Base-by-base conservation (phyloP, 37 sponge, comb jelly and placozoan species). In the Chondrilla cf. caribensis region DNA sequence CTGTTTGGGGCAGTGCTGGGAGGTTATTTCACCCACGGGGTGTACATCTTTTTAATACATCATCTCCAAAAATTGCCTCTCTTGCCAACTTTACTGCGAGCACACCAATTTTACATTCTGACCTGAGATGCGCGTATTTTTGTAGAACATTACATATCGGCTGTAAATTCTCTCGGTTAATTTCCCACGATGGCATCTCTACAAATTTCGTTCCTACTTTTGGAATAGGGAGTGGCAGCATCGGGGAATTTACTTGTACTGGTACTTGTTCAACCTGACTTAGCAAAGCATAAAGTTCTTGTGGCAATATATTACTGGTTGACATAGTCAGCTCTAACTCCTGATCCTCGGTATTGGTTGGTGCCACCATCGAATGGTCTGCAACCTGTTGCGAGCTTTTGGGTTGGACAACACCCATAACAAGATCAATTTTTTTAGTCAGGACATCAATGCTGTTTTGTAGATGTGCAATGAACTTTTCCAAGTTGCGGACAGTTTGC, bases 1-100 rank as follows among this genome's bases (percentile, higher is more conserved):
- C 82, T 21, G 42, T 9, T 11, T 65, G 82, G 40, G 83, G 83
- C 58, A 82, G 58, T 19, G 39, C 83, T 54, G 72, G 72, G 38
- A 70, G 11, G 38, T 70, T 4, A 31, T 70, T 42, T 2, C 58
- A 38, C 7, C 83, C 83, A 6, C 38, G 9, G 15, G 83, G 83
- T 31, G 83, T 82, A 29, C 83, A 82, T 41, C 51, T 7, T 15
- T 8, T 5, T 15, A 82, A 5, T 5, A 82, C 73, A 15, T 70
- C 72, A 26, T 68, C 73, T 21, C 83, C 73, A 33, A 82, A 82
- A 29, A 82, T 55, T 6, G 83, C 83, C 58, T 82, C 83, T 25
- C 39, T 43, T 28, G 83, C 71, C 38, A 82, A 32, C 38, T 54
- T 70, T 51, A 55, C 38, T 14, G 83, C 83, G 1, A 82, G 58